Base-by-base conservation (phyloP, 2,797 vertebrate species). In the Cyprinella venusta region DNA sequence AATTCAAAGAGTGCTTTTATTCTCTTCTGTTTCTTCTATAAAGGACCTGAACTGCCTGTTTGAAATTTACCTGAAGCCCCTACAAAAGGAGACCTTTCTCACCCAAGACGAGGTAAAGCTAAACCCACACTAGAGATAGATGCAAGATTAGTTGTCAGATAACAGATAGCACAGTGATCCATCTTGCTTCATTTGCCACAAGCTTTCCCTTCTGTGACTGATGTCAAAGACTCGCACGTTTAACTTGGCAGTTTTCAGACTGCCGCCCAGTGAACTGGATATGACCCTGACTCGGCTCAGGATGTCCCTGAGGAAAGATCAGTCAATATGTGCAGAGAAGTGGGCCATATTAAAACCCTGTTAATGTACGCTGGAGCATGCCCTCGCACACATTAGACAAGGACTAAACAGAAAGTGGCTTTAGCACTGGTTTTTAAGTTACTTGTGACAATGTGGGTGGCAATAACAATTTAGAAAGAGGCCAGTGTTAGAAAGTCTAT, bases 11-110 rank as follows among this genome's bases (percentile, higher is more conserved):
- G 42, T n/a, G 26, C 52, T 61, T 18, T 72, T 21, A 56, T 59
- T 67, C 18, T 7, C 24, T 45, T 30, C 38, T 82, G 24, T 79
- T 76, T 68, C 38, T 90, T 21, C 24, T 59, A 36, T 81, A 45
- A 81, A 99, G 98, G 98, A 99, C 86, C 92, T 99, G 91, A 95
- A 94, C 87, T 97, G 96, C 91, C 94, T 99, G 89, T 98, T 99
- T 1, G 96, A 98, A 89, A 94, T 98, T 4, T 99, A 99, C 93
- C 90, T 99, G 93, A 97, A 97, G 85, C 98, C 98, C 0, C 95
- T 99, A 90, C 97, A 99, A 86, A 97, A 92, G 40, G 97, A 99
- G 93, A 97, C 95, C 70, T 99, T 99, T 87, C 97, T 99, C 81
- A 97, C 97, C 6, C 94, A 95, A 88, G 97, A 99, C 7, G 97